Evolutionary conservation across 2,113 vertebrate species (phyloP).

Genomic region (Tachuris rubrigastra): DNA sequence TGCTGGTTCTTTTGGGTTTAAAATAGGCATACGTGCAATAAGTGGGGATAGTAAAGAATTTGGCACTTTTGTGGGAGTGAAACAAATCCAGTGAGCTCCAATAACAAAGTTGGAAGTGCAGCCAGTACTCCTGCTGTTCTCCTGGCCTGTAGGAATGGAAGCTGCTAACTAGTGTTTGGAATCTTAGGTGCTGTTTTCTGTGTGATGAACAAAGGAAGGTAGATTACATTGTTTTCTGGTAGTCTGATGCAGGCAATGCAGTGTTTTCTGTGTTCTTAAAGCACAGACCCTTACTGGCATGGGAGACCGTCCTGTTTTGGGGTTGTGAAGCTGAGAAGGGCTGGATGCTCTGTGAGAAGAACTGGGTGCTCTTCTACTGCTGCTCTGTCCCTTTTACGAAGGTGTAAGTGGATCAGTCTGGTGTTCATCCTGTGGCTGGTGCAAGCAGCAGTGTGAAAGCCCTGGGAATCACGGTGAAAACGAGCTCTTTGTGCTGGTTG

Average conservation of each 20-base stretch:
- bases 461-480: background rate
- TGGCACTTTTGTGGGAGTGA: background rate
- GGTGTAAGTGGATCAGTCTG: background rate
- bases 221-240: background rate
- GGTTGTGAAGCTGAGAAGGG: background rate
- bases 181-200: background rate
- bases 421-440: background rate
- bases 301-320: background rate
- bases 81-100: background rate
- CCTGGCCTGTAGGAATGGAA: background rate
- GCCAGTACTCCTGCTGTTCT: background rate
- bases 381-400: background rate
- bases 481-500: background rate
- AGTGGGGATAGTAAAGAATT: background rate
- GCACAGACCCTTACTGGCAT: background rate
- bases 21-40: background rate
- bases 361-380: background rate
- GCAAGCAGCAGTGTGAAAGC: background rate
- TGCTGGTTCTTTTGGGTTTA: background rate
- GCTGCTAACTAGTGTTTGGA: background rate
- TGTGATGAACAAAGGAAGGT: background rate
- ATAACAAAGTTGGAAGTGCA: background rate
- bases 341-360: background rate
- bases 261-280: background rate
- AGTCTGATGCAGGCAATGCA: background rate